These are phyloP conservation scores for Hoplostethus atlanticus DNA, from an alignment of 2,797 vertebrate genomes.

Conservation along the genomic window DNA sequence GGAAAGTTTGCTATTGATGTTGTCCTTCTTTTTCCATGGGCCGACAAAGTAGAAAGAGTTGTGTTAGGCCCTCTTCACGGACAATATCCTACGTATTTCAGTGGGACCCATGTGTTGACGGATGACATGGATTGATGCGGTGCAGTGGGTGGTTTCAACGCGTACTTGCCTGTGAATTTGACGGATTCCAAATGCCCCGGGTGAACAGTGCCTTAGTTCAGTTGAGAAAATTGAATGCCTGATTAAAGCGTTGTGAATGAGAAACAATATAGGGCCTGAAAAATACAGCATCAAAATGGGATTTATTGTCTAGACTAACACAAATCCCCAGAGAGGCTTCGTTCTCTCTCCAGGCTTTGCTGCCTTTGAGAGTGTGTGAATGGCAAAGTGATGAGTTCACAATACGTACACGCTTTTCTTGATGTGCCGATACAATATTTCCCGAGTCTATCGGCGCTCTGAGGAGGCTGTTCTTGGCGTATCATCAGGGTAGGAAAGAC, in stretches of 20 bases:
- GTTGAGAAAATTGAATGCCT: neutral
- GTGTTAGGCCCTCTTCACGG: no score
- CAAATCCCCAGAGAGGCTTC: neutral
- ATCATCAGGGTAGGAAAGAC: neutral
- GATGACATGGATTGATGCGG: no score
- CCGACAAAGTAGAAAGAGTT: neutral
- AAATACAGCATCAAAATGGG: neutral
- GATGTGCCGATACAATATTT: neutral
- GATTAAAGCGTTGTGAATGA: neutral
- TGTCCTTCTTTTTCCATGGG: neutral
- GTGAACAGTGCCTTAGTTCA: no score
- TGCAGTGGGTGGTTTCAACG: no score
- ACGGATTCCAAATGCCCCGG: no score
- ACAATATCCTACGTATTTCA: no score
- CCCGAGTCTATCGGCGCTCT: neutral
- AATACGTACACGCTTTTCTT: neutral
- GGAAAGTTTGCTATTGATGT: neutral
- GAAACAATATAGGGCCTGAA: neutral
- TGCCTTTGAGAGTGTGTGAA: neutral
- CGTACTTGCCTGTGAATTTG: no score
- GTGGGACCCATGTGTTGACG: no score
- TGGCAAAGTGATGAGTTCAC: neutral
- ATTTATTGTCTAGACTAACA: neutral
- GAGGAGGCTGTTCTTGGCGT: neutral
- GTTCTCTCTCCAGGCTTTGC: neutral